Conservation (phyloP, 2,113 vertebrate genomes). For the Gallinago media region DNA sequence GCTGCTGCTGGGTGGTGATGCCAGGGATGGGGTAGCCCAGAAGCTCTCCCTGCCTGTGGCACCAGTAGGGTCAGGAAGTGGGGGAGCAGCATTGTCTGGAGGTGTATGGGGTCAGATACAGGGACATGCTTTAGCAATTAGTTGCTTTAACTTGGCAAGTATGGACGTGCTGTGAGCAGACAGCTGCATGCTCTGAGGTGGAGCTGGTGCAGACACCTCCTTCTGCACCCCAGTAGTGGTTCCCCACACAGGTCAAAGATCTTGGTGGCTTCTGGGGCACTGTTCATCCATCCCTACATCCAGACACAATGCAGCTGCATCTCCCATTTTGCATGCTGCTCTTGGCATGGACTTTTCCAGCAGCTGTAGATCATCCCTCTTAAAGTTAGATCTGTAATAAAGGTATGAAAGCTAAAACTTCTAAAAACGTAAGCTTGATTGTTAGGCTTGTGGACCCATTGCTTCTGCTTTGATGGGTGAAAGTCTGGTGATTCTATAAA, state of each 20-base stretch:
- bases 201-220: neutral
- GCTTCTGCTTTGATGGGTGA: neutral
- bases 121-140: neutral
- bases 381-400: too few species aligned
- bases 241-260: neutral
- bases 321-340: too few species aligned
- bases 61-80: too few species aligned
- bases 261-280: neutral
- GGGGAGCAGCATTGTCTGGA: neutral
- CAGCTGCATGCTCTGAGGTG: rapidly evolving
- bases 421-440: too few species aligned
- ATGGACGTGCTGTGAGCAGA: neutral
- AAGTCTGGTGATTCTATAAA: neutral
- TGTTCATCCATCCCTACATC: neutral
- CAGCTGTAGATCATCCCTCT: too few species aligned
- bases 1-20: too few species aligned
- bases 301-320: too few species aligned
- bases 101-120: neutral
- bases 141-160: neutral
- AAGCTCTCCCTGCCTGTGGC: too few species aligned
- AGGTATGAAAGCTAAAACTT: too few species aligned
- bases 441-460: neutral
- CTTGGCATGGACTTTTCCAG: too few species aligned
- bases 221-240: neutral
- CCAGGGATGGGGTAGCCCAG: too few species aligned